Evolutionary conservation across 2,888 invertebrate genomes (phyloP).

Genomic region (Lepas anatifera): DNA sequence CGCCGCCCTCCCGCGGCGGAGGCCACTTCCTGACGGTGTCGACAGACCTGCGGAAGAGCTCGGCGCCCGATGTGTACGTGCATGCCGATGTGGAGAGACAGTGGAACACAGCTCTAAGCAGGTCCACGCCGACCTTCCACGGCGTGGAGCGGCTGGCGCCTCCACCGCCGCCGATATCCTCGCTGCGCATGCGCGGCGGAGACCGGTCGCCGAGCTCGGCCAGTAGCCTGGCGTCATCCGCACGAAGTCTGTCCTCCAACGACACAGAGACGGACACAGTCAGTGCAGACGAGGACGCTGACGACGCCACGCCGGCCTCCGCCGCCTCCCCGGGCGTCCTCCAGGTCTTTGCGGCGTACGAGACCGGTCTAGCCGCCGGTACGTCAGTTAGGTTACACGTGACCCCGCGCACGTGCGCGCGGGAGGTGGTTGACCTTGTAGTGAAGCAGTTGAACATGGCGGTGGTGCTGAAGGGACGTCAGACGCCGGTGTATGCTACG

Average conservation of each 20-base stretch:
- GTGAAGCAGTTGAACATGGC: constrained; percentile 93
- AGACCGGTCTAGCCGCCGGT: constrained; percentile 83
- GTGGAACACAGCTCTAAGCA: not conserved
- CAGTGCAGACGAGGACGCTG: constrained; percentile 21
- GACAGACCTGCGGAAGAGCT: not conserved
- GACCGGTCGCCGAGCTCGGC: constrained; percentile 27
- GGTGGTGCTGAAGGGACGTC: constrained; percentile 64
- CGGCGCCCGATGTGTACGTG: constrained; percentile 3
- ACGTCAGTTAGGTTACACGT: constrained; percentile 89
- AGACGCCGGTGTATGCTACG: constrained; percentile 63
- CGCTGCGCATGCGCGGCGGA: constrained; percentile 22
- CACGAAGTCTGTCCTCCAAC: constrained; percentile 23
- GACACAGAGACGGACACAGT: constrained; percentile 26
- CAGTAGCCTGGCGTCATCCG: constrained; percentile 25
- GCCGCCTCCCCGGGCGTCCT: constrained; percentile 32
- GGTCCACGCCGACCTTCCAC: constrained; percentile 19
- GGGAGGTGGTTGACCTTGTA: constrained; percentile 90
- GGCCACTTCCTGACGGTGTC: not conserved
- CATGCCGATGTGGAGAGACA: not conserved
- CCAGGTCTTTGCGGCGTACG: constrained; percentile 90
- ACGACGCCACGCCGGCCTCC: constrained; percentile 16
- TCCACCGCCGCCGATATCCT: constrained; percentile 1
- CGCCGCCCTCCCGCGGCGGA: not conserved
- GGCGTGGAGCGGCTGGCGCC: constrained; percentile 17
- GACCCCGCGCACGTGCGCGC: constrained; percentile 79